These are phyloP conservation scores for Eubasilissa regina DNA, from an alignment of 1,140 invertebrate species.

Conservation along the genomic window DNA sequence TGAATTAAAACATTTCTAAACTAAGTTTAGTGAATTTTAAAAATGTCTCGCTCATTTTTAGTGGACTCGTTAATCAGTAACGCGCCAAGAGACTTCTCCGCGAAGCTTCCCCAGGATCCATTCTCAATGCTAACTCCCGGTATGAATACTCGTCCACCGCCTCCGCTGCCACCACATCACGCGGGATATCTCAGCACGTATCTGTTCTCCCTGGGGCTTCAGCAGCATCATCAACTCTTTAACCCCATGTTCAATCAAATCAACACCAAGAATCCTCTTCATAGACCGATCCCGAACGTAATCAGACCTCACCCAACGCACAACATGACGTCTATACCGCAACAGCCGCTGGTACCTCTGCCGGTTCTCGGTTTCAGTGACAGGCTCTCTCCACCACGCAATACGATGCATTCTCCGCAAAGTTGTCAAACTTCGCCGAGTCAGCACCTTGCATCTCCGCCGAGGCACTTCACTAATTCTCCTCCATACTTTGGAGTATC, in stretches of 20 bases:
- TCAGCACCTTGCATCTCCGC: slow-evolving; percentile 65
- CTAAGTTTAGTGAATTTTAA: slow-evolving; percentile 35
- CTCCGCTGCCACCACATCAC: slow-evolving; percentile 75
- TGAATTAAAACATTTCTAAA: not conserved
- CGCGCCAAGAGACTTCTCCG: slow-evolving; percentile 72
- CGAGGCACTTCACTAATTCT: slow-evolving; percentile 64
- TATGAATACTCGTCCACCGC: slow-evolving; percentile 67
- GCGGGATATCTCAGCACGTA: slow-evolving; percentile 76
- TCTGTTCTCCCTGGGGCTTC: slow-evolving; percentile 75
- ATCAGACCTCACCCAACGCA: slow-evolving; percentile 61
- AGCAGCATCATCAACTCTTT: slow-evolving; percentile 73
- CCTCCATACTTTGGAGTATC: slow-evolving; percentile 62
- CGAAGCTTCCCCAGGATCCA: slow-evolving; percentile 65
- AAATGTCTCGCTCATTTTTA: slow-evolving; percentile 83
- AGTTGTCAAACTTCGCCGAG: slow-evolving; percentile 67
- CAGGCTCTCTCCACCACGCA: slow-evolving; percentile 4
- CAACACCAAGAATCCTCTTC: slow-evolving; percentile 49
- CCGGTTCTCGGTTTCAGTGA: slow-evolving; percentile 62
- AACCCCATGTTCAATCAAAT: slow-evolving; percentile 64
- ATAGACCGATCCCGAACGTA: slow-evolving; percentile 62
- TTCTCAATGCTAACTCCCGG: slow-evolving; percentile 65
- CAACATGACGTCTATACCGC: slow-evolving; percentile 57
- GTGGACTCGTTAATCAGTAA: slow-evolving; percentile 83
- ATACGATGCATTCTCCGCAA: slow-evolving; percentile 21
- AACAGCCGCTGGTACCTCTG: slow-evolving; percentile 49